A percentile compares a stretch with the other conserved stretches of the same genome.
These are phyloP conservation scores for Mormyrus hasselquistii DNA, from an alignment of 2,797 vertebrate genomes.

Conservation along the genomic window DNA sequence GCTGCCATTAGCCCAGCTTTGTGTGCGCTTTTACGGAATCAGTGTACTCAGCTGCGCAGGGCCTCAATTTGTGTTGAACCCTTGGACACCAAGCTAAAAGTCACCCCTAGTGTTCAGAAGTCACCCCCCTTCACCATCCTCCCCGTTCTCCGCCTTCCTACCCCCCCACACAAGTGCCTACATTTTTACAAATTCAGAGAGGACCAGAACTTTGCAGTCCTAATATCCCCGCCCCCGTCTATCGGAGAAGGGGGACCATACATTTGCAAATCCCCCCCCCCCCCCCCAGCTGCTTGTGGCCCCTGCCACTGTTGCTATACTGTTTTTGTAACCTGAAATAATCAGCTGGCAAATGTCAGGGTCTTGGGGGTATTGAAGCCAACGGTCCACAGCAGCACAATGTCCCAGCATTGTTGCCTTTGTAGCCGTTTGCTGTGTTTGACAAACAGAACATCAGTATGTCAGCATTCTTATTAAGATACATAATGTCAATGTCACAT, in stretches of 20 bases:
- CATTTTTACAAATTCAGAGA: slow-evolving; percentile 1
- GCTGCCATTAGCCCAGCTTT: not conserved
- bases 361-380: not conserved
- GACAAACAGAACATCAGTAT: not conserved
- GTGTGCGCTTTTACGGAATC: not conserved
- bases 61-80: not conserved
- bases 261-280: not conserved
- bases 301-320: not conserved
- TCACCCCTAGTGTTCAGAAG: not conserved
- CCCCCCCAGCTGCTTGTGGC: not conserved
- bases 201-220: not conserved
- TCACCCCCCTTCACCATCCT: not conserved
- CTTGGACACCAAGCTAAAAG: not conserved
- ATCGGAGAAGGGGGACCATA: not conserved
- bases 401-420: not conserved
- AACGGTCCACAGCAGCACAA: not conserved
- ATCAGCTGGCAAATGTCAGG: not conserved
- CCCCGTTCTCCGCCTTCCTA: not conserved
- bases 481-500: not conserved
- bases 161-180: not conserved
- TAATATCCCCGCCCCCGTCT: not conserved
- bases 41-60: slow-evolving; percentile 13
- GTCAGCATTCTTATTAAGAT: not conserved
- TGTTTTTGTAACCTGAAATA: not conserved
- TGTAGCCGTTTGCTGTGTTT: not conserved